Percentiles rank a stretch among this genome's conserved stretches.
phyloP scores from a whole-genome alignment of 1,140 invertebrate genomes.

The Drosophila ohnishii region DNA sequence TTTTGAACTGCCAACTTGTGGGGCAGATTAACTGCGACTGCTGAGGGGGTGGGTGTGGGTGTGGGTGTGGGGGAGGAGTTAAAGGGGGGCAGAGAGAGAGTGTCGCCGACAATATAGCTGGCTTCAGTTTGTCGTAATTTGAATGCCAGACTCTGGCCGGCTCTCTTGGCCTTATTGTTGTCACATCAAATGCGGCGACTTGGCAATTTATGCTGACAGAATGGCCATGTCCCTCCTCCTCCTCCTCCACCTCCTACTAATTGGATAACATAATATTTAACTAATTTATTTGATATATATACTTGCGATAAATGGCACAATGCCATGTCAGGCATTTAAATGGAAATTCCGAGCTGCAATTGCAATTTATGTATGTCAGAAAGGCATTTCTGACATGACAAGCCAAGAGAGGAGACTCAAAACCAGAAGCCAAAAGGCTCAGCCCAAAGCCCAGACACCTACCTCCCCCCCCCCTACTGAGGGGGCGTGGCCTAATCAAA shows the following conservation, averaged over 20 bases:
- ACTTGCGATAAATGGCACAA: slow-evolving; percentile 56
- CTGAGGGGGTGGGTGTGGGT: neutral
- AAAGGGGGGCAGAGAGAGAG: slow-evolving; percentile 5
- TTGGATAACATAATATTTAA: slow-evolving; percentile 81
- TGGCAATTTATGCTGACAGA: slow-evolving; percentile 74
- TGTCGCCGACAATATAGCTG: slow-evolving; percentile 65
- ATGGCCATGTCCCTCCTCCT: slow-evolving; percentile 15
- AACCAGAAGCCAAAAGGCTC: slow-evolving; percentile 5
- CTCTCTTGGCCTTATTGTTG: slow-evolving; percentile 62
- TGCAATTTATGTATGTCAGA: slow-evolving; percentile 73
- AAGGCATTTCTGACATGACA: slow-evolving; percentile 43
- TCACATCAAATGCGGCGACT: slow-evolving; percentile 67
- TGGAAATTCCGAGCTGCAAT: slow-evolving; percentile 54
- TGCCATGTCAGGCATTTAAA: slow-evolving; percentile 63
- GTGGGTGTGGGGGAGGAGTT: neutral
- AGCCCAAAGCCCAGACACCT: neutral
- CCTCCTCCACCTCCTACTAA: slow-evolving; percentile 4
- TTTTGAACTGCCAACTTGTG: slow-evolving; percentile 63
- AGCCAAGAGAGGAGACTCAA: slow-evolving; percentile 1
- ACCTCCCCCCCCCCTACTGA: neutral
- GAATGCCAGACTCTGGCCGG: slow-evolving; percentile 47
- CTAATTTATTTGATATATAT: slow-evolving; percentile 75
- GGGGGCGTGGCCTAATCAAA: slow-evolving; percentile 64
- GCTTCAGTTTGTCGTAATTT: slow-evolving; percentile 65
- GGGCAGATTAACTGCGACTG: neutral